Evolutionary conservation across 35 echinoderm and acorn worm species (phyloP), one percentile per base, ranked within the genome.

Genomic region (Amphiura filiformis): DNA sequence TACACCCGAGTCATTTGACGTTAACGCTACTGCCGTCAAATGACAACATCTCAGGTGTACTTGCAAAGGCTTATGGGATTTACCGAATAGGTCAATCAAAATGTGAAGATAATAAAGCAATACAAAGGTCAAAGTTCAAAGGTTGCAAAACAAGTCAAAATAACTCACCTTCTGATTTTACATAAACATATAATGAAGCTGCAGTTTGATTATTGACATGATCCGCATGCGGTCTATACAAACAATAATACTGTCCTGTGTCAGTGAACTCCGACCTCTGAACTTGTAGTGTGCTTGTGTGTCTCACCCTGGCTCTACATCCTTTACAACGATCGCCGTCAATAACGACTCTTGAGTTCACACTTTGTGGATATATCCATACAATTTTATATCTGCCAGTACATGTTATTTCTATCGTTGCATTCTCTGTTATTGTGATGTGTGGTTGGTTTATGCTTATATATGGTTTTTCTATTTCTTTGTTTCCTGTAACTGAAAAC

Each of bases 381-480:
- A 91, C 89, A 17, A 95, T 85, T 34, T 76, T 87, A 75, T 65
- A 95, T 23, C 75, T 65, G 23, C 89, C 93, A 15, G 81, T 76
- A 78, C 93, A 95, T 35, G 26, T 82, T 17, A 95, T 79, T 39
- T 84, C 80, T 37, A 95, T 40, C 34, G 57, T 78, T 22, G 79
- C 36, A n/a, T 95, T 84, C 75, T 95, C 89, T 20, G 85, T 26
- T 28, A 52, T 36, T 13, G 84, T 61, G 47, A 91, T 78, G 2
- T 77, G 22, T n/a, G 81, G 76, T 28, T 36, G 49, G 75, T 91
- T 57, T 7, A 57, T 38, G 33, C 84, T 56, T 38, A 91, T 75
- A 80, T 33, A n/a, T 12, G 88, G 88, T 20, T 52, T 52, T 52
- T 7, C 7, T 52, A 52, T 52, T 7, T 7, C 7, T 20, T 52